Evolutionary conservation across 2,113 vertebrate species (phyloP).

Genomic region (Pseudopipra pipra): DNA sequence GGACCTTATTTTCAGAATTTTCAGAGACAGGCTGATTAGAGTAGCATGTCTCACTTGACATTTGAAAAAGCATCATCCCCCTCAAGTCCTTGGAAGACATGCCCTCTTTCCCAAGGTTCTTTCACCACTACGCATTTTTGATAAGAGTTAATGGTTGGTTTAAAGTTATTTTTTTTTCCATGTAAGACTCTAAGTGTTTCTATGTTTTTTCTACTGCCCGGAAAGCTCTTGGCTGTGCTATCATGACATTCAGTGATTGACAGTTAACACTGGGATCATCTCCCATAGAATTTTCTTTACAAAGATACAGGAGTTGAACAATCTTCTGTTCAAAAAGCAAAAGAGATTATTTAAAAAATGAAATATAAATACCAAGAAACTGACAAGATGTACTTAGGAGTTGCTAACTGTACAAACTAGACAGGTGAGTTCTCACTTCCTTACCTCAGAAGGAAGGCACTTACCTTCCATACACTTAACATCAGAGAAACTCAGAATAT

Average conservation of each 20-base stretch:
- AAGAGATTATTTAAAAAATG: rapidly evolving
- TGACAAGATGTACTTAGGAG: not conserved
- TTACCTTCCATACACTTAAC: not conserved
- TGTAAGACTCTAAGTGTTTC: not conserved
- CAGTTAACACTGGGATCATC: not conserved
- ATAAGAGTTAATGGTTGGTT: not conserved
- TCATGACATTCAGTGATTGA: not conserved
- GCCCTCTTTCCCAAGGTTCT: not conserved
- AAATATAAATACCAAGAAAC: not conserved
- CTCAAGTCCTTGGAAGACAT: not conserved
- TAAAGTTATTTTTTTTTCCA: not conserved
- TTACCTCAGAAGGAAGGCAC: not conserved
- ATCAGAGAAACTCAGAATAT: not conserved
- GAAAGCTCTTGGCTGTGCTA: not conserved
- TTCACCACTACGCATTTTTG: not conserved
- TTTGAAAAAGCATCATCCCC: rapidly evolving
- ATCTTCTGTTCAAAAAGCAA: not conserved
- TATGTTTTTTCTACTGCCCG: not conserved
- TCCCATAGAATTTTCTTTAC: not conserved
- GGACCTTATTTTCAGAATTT: not conserved
- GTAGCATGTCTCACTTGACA: not conserved
- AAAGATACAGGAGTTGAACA: not conserved
- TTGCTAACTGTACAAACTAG: not conserved
- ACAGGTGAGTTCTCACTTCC: not conserved
- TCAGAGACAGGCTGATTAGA: not conserved